phyloP scores from a whole-genome alignment of 1,140 invertebrate species.

The Teleogryllus occipitalis region DNA sequence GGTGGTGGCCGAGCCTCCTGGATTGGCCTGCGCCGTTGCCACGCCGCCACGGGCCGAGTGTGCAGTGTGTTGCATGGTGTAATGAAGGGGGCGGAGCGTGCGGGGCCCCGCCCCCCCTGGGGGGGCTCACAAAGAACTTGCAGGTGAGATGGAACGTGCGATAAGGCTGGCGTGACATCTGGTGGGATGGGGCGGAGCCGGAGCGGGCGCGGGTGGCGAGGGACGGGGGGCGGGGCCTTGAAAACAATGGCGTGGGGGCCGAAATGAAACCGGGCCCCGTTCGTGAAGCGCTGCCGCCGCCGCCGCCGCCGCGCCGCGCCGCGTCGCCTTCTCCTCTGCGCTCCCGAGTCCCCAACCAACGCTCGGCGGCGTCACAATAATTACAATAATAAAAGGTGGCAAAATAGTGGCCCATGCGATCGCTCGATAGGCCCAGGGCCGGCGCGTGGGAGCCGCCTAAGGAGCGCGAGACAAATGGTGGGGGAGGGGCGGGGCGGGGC shows the following conservation, averaged over 20 bases:
- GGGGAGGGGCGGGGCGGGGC: background rate
- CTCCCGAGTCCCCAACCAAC: no score
- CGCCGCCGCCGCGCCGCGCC: no score
- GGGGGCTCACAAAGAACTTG: conserved; percentile 8
- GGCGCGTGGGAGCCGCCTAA: conserved; percentile 6
- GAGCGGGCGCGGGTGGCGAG: background rate
- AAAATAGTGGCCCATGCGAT: background rate
- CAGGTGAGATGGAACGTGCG: conserved; percentile 20
- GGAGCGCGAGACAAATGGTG: background rate
- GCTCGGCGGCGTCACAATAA: background rate
- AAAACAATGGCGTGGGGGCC: conserved; percentile 10
- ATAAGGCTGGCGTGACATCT: conserved; percentile 18
- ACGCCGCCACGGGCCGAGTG: background rate
- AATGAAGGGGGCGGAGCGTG: conserved; percentile 12
- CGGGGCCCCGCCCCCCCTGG: conserved; percentile 13
- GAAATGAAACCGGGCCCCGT: background rate
- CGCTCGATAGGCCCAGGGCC: background rate
- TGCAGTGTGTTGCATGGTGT: conserved; percentile 13
- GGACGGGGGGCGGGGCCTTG: background rate
- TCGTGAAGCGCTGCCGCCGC: background rate
- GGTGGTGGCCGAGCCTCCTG: background rate
- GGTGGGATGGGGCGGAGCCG: conserved; percentile 14
- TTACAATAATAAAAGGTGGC: background rate
- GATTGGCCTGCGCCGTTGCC: background rate
- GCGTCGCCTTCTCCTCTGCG: background rate